These are phyloP conservation scores for Drosophila ananassae DNA, from an alignment of 1,140 invertebrate species.

Conservation along the genomic window DNA sequence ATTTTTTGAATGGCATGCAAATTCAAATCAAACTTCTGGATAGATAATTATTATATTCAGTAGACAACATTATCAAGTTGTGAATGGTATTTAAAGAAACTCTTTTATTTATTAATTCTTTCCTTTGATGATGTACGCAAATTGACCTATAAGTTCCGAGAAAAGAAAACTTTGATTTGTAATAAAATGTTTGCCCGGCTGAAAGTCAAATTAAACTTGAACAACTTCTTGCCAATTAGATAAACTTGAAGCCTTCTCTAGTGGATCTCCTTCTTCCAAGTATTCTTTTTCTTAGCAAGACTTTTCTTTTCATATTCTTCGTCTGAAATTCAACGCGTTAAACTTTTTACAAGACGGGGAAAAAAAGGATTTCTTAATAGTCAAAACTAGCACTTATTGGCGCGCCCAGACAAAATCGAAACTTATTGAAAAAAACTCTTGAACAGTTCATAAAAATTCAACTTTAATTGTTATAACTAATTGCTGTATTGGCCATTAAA, in stretches of 20 bases:
- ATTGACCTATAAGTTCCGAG: neutral
- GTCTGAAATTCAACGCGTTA: neutral
- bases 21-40: too few species aligned
- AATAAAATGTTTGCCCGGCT: constrained; percentile 4
- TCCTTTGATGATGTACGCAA: neutral
- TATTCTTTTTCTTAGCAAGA: neutral
- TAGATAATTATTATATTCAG: too few species aligned
- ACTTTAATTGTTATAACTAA: constrained; percentile 5
- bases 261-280: constrained; percentile 1
- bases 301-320: neutral
- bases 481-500: constrained; percentile 1
- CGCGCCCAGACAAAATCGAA: neutral
- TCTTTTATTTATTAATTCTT: neutral
- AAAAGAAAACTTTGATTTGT: constrained; percentile 7
- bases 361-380: neutral
- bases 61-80: too few species aligned
- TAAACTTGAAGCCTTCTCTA: neutral
- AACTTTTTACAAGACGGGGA: neutral
- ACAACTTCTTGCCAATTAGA: constrained; percentile 22
- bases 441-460: neutral
- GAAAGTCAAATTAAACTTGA: constrained; percentile 3
- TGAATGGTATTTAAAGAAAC: too few species aligned
- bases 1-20: neutral
- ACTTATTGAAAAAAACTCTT: constrained; percentile 6
- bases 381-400: constrained; percentile 3